Conservation (phyloP, 2,888 invertebrate species). For the Athripsodes cinereus region DNA sequence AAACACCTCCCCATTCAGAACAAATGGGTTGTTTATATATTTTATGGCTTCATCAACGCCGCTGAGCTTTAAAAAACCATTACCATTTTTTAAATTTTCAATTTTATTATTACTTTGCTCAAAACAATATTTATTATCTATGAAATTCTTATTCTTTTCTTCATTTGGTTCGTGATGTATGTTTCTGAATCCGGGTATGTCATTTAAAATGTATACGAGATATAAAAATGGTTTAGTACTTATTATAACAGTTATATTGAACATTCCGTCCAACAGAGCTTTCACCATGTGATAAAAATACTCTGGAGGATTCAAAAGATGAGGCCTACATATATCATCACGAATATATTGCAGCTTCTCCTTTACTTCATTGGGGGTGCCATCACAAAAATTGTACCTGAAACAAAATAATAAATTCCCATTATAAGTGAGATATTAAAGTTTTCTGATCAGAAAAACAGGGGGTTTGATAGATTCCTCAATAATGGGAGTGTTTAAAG, state of each 20-base stretch:
- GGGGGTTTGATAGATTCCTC: no score
- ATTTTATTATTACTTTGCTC: no score
- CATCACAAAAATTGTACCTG: conserved; percentile 67
- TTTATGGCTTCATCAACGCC: no score
- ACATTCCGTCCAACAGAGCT: conserved; percentile 61
- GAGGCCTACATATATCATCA: conserved; percentile 56
- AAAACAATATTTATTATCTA: no score
- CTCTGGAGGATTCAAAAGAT: conserved; percentile 51
- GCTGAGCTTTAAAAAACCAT: no score
- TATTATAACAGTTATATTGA: conserved; percentile 59
- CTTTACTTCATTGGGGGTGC: conserved; percentile 56
- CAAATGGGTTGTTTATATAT: no score
- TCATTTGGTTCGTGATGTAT: no score
- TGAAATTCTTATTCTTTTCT: no score
- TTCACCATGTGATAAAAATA: conserved; percentile 60
- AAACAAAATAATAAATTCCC: conserved; percentile 19
- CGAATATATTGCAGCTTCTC: conserved; percentile 53
- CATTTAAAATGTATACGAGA: conserved; percentile 50
- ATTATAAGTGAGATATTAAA: no score
- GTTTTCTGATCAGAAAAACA: no score
- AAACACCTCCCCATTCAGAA: not conserved
- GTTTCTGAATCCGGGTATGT: conserved; percentile 44
- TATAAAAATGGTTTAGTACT: conserved; percentile 53
- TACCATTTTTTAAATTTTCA: no score
- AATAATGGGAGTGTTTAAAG: no score